A percentile compares a stretch with the other conserved stretches of the same genome.
phyloP scores from a whole-genome alignment of 1,140 invertebrate species.

The Drosophila auraria region DNA sequence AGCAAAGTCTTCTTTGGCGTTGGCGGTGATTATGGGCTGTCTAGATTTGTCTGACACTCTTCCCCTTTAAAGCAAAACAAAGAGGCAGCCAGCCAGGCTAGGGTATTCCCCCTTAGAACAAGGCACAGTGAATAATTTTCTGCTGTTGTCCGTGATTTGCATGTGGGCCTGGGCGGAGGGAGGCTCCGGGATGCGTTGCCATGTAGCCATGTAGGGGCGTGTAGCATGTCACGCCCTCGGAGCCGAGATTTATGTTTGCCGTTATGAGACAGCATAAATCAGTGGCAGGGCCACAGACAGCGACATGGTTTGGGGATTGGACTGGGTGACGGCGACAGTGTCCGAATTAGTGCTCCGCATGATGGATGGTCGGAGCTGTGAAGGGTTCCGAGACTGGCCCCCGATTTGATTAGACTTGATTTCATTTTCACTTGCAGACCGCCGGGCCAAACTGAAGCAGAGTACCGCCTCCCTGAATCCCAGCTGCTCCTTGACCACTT shows the following conservation, averaged over 20 bases:
- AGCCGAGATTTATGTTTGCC: slow-evolving; percentile 73
- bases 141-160: slow-evolving; percentile 33
- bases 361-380: slow-evolving; percentile 50
- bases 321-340: slow-evolving; percentile 19
- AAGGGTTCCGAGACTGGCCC: slow-evolving; percentile 29
- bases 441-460: slow-evolving; percentile 52
- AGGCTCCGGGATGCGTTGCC: slow-evolving; percentile 13
- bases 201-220: slow-evolving; percentile 50
- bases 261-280: slow-evolving; percentile 83
- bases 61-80: not conserved
- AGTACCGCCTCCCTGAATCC: slow-evolving; percentile 14
- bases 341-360: slow-evolving; percentile 50
- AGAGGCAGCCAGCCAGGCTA: not conserved
- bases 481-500: slow-evolving; percentile 29
- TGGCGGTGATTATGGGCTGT: not conserved
- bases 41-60: not conserved
- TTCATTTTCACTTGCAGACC: slow-evolving; percentile 77
- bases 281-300: slow-evolving; percentile 56
- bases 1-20: not conserved
- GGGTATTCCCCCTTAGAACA: slow-evolving; percentile 25
- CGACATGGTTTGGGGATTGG: slow-evolving; percentile 26
- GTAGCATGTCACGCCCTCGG: slow-evolving; percentile 58
- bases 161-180: slow-evolving; percentile 18
- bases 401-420: slow-evolving; percentile 70
- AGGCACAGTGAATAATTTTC: slow-evolving; percentile 20